A percentile compares a stretch with the other conserved stretches of the same genome.
These are phyloP conservation scores for Trididemnum miniatum DNA, from an alignment of 23 tunicate genomes.

Conservation along the genomic window DNA sequence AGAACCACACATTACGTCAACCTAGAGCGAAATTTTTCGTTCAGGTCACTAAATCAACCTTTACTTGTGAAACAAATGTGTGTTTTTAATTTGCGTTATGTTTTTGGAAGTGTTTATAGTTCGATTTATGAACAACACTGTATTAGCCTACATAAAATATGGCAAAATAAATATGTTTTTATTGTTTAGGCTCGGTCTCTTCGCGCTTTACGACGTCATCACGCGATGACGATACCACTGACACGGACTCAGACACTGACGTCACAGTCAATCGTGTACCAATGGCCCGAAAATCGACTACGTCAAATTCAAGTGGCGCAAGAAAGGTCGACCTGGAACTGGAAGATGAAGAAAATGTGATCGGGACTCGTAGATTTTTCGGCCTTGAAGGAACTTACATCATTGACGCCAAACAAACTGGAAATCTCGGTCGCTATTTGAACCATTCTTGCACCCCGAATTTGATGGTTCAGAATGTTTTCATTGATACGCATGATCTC, in stretches of 20 bases:
- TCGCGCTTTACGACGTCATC: neutral
- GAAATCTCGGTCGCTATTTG: slow-evolving; percentile 92
- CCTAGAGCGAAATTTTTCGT: too few relatives aligned
- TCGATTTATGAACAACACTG: too few relatives aligned
- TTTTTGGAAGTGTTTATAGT: too few relatives aligned
- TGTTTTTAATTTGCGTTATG: too few relatives aligned
- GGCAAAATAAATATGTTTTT: too few relatives aligned
- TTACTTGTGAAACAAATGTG: too few relatives aligned
- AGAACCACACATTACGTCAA: too few relatives aligned
- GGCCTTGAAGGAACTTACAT: slow-evolving; percentile 66
- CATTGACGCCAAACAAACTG: slow-evolving; percentile 94
- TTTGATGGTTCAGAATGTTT: slow-evolving; percentile 93
- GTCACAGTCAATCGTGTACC: slow-evolving; percentile 3
- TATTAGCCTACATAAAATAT: too few relatives aligned
- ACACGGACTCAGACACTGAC: slow-evolving; percentile 73
- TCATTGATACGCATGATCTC: slow-evolving; percentile 95
- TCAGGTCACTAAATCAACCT: too few relatives aligned
- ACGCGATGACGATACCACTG: slow-evolving; percentile 71
- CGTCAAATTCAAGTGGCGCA: neutral
- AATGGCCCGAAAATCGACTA: slow-evolving; percentile 41
- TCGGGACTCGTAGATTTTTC: slow-evolving; percentile 50
- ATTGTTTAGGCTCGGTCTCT: neutral
- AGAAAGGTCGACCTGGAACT: neutral
- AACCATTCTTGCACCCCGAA: slow-evolving; percentile 98
- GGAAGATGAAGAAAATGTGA: neutral